Evolutionary conservation across 2,113 vertebrate species (phyloP).

Genomic region (Plotosus lineatus): DNA sequence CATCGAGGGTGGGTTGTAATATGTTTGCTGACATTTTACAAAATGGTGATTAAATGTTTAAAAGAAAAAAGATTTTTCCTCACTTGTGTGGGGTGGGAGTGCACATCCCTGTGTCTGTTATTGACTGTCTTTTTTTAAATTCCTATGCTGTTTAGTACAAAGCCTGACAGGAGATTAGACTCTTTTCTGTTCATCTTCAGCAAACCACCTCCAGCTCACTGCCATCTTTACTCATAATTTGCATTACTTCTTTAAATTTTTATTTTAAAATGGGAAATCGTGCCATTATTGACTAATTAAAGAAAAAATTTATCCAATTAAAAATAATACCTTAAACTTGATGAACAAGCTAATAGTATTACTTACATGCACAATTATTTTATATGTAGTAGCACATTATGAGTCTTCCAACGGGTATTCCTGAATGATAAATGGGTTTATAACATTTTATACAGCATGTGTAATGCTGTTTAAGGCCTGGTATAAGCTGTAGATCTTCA

Average conservation of each 20-base stretch:
- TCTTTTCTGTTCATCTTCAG: slow-evolving; percentile 55
- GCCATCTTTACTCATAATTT: slow-evolving; percentile 49
- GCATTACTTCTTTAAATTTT: no score
- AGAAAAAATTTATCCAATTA: not conserved
- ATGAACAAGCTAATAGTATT: not conserved
- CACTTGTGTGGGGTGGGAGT: not conserved
- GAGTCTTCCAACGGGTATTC: not conserved
- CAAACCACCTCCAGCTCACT: slow-evolving; percentile 47
- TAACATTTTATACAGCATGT: not conserved
- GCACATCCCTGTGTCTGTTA: slow-evolving; percentile 27
- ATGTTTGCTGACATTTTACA: slow-evolving; percentile 41
- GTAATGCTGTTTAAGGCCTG: not conserved
- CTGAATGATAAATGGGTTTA: not conserved
- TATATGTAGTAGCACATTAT: not conserved
- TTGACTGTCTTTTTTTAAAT: slow-evolving; percentile 37
- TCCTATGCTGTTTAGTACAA: slow-evolving; percentile 25
- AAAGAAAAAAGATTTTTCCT: not conserved
- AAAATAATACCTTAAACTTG: not conserved
- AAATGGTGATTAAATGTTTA: slow-evolving; percentile 40
- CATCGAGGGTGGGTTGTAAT: not conserved
- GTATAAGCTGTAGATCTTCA: not conserved
- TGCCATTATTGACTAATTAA: slow-evolving; percentile 41
- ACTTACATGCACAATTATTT: not conserved
- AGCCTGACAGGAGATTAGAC: slow-evolving; percentile 17
- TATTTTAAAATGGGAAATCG: slow-evolving; percentile 57